These are phyloP conservation scores for Metellina segmentata DNA, from an alignment of 2,888 invertebrate species.

Conservation along the genomic window DNA sequence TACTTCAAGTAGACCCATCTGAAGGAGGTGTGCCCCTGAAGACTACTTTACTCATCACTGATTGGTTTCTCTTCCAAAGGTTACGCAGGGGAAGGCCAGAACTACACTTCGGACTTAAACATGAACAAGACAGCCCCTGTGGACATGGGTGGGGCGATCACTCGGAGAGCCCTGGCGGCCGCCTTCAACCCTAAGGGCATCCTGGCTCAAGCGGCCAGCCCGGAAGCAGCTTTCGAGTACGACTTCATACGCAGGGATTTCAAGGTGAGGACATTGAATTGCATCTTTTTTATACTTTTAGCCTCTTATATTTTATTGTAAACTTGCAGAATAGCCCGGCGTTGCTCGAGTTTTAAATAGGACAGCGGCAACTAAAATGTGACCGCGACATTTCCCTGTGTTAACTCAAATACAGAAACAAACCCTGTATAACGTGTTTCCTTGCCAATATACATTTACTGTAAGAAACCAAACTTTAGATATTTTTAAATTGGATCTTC, in stretches of 20 bases:
- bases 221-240: slow-evolving; percentile 69
- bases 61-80: not conserved
- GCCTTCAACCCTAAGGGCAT: slow-evolving; percentile 77
- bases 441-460: no score
- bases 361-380: no score
- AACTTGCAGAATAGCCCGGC: no score
- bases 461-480: no score
- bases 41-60: no score
- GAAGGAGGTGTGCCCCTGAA: no score
- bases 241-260: slow-evolving; percentile 73
- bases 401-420: no score
- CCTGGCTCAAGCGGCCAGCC: slow-evolving; percentile 73
- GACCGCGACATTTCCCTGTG: no score
- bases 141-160: slow-evolving; percentile 54
- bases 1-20: no score
- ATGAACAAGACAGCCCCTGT: slow-evolving; percentile 69
- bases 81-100: slow-evolving; percentile 67
- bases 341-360: no score
- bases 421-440: no score
- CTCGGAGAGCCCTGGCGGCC: slow-evolving; percentile 73
- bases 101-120: slow-evolving; percentile 74
- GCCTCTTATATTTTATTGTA: not conserved
- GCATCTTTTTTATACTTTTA: not conserved
- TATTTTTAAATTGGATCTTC: no score
- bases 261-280: slow-evolving; percentile 40